Conservation (phyloP, 1,140 invertebrate genomes). For the Sweltsa coloradensis region DNA sequence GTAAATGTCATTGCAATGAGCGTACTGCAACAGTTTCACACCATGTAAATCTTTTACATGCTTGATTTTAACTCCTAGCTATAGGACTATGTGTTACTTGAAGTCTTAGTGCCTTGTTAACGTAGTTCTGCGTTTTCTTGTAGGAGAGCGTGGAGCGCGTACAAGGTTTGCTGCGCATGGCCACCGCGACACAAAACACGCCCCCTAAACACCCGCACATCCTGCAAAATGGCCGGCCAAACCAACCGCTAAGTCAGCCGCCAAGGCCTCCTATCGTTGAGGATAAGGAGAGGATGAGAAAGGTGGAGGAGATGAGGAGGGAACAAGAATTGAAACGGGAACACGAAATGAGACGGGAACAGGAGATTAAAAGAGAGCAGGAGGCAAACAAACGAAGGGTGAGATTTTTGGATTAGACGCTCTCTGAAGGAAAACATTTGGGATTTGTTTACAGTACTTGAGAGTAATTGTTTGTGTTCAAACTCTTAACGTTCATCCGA, state of each 20-base stretch:
- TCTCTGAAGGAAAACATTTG: not conserved
- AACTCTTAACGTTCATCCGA: too few relatives aligned
- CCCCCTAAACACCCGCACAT: slow-evolving; percentile 17
- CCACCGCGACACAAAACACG: slow-evolving; percentile 23
- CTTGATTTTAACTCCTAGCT: too few relatives aligned
- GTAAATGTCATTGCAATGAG: too few relatives aligned
- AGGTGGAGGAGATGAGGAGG: slow-evolving; percentile 38
- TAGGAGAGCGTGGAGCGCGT: slow-evolving; percentile 33
- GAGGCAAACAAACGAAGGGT: slow-evolving; percentile 23
- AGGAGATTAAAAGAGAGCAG: slow-evolving; percentile 17
- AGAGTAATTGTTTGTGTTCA: too few relatives aligned
- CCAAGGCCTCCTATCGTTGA: slow-evolving; percentile 18
- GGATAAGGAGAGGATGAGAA: slow-evolving; percentile 36
- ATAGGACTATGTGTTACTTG: too few relatives aligned
- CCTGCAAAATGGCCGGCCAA: slow-evolving; percentile 14
- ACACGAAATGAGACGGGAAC: slow-evolving; percentile 20
- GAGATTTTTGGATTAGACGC: slow-evolving; percentile 1
- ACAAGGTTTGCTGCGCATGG: slow-evolving; percentile 32
- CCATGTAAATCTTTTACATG: too few relatives aligned
- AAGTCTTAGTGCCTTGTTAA: too few relatives aligned
- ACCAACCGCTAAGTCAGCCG: too few relatives aligned
- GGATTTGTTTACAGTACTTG: not conserved
- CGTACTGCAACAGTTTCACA: too few relatives aligned
- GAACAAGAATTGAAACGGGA: slow-evolving; percentile 34
- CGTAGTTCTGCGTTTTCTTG: too few relatives aligned